Base-by-base conservation (phyloP, 2,797 vertebrate species). In the Pseudomugil tenellus region DNA sequence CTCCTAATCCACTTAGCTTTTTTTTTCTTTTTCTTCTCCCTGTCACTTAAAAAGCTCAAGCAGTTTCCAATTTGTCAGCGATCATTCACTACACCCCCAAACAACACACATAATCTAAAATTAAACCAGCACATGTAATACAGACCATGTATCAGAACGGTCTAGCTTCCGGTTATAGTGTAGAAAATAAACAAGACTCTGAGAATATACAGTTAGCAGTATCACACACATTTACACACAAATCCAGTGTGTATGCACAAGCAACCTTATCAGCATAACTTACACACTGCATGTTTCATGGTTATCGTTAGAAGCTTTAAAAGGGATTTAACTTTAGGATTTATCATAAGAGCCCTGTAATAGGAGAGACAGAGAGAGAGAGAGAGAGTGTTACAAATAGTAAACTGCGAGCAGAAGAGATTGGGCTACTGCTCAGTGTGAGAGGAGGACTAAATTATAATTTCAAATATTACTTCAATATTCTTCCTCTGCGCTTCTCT, bases 1-100 rank as follows among this genome's bases (percentile, higher is more conserved):
- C 79, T 84, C 59, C 69, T 84, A 88, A 91, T 92, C 83, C 75
- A 86, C 75, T 89, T 85, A 83, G 37, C 16, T 1, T 43, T 1
- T 70, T 63, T 70, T 25, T 59, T 67, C 29, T 70, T 25, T 70
- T 62, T 59, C 67, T 39, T 39, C 37, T 81, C 67, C 57, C 35
- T 72, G 58, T 58, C 52, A 70, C 57, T 82, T 67, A 63, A 72
- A 77, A 80, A 79, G 52, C 51, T 58, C 41, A 17, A 72, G 76
- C 66, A 46, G 49, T 84, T 80, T 76, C 75, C 1, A 67, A 65
- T 64, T 75, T 83, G 77, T 76, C 70, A 72, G 53, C 66, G 70
- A 81, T 84, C 71, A 41, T 74, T 84, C 55, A 78, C 63, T 77
- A 69, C 28, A 0, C 74, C 74, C 53, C 48, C 49, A 67, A 67